A percentile compares a stretch with the other conserved stretches of the same genome.
Evolutionary conservation across 92 coral and sea anemone species (phyloP).

Genomic region (Plumapathes pennacea): DNA sequence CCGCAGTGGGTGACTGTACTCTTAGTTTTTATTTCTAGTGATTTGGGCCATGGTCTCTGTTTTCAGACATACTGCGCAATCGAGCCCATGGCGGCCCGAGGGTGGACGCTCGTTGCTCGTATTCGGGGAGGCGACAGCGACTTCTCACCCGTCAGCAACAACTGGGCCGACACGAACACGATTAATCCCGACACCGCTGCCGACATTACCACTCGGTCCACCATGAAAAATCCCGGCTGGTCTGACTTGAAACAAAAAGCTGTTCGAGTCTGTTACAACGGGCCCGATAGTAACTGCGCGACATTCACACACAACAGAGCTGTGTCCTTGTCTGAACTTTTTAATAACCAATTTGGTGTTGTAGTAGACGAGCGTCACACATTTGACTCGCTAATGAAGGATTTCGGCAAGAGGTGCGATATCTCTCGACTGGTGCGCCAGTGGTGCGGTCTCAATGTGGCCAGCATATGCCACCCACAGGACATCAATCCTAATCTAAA

Average conservation of each 20-base stretch:
- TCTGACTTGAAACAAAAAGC: slow-evolving; percentile 66
- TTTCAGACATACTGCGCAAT: slow-evolving; percentile 83
- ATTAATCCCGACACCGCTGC: slow-evolving; percentile 67
- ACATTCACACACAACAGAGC: slow-evolving; percentile 78
- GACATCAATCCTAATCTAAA: slow-evolving; percentile 86
- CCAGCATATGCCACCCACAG: slow-evolving; percentile 83
- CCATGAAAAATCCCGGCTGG: slow-evolving; percentile 90
- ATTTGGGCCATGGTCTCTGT: no score
- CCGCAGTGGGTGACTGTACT: no score
- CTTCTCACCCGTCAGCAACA: slow-evolving; percentile 92
- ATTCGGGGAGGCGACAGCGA: slow-evolving; percentile 71
- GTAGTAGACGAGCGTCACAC: slow-evolving; percentile 68
- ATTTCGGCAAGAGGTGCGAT: slow-evolving; percentile 79
- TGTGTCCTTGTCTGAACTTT: slow-evolving; percentile 68
- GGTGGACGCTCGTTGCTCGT: slow-evolving; percentile 91
- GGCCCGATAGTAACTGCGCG: slow-evolving; percentile 71
- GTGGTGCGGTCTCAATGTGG: slow-evolving; percentile 90
- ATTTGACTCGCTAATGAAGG: slow-evolving; percentile 53
- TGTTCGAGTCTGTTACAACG: slow-evolving; percentile 75
- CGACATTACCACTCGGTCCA: slow-evolving; percentile 48
- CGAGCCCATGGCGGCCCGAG: slow-evolving; percentile 87
- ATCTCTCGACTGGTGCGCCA: slow-evolving; percentile 59
- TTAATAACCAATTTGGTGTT: slow-evolving; percentile 87
- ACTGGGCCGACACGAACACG: slow-evolving; percentile 79
- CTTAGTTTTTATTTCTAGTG: no score